Conservation (phyloP, 2,888 invertebrate genomes). For the Taphrorychus bicolor region DNA sequence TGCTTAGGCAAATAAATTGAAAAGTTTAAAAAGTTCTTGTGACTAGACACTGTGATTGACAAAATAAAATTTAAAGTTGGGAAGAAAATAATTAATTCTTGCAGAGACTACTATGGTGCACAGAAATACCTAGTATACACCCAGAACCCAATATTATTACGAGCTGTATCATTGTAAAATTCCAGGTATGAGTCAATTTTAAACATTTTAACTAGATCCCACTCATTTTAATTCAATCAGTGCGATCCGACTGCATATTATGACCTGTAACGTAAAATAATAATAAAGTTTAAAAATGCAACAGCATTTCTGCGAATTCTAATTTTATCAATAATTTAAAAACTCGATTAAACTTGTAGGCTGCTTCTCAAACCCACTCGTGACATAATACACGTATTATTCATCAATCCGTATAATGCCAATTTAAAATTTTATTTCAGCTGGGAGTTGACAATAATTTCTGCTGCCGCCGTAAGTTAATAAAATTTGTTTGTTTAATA, state of each 20-base stretch:
- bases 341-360: background rate
- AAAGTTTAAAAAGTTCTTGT: no score
- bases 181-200: background rate
- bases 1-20: no score
- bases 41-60: no score
- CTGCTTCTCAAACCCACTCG: background rate
- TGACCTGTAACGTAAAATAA: background rate
- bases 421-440: background rate
- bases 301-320: background rate
- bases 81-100: no score
- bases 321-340: background rate
- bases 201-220: background rate
- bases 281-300: background rate
- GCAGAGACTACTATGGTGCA: no score
- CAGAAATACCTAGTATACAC: no score
- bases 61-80: no score
- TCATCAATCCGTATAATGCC: no score
- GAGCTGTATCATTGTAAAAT: no score
- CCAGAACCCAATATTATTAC: no score
- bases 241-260: background rate
- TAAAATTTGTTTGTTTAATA: conserved; percentile 3
- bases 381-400: background rate
- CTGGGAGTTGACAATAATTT: background rate
- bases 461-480: background rate
- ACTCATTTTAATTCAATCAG: background rate